Conservation (phyloP, 2,888 invertebrate species). For the Habroteleia sp. region DNA sequence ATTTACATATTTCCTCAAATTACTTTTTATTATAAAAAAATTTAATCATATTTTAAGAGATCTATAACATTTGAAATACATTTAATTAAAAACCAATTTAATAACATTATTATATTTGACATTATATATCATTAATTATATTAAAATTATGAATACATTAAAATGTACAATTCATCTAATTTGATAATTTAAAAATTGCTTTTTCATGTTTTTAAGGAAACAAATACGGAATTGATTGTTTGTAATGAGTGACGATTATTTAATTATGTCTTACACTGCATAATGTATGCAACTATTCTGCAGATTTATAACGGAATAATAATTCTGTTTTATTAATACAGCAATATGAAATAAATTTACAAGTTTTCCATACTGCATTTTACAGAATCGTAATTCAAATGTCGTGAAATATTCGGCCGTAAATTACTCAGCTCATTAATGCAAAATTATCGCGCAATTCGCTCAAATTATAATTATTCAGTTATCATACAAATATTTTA, state of each 20-base stretch:
- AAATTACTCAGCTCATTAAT: conserved; percentile 19
- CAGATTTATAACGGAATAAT: conserved; percentile 5
- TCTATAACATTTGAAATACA: too few species aligned
- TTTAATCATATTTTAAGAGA: too few species aligned
- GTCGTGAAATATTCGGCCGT: conserved; percentile 1
- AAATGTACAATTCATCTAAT: too few species aligned
- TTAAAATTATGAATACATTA: too few species aligned
- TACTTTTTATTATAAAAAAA: too few species aligned
- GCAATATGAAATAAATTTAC: neutral
- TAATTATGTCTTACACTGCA: neutral
- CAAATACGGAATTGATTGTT: too few species aligned
- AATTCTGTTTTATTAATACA: conserved; percentile 2
- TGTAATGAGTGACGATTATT: neutral
- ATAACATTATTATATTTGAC: too few species aligned
- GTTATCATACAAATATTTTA: conserved; percentile 17
- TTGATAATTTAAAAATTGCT: too few species aligned
- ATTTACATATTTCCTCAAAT: too few species aligned
- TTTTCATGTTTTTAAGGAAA: too few species aligned
- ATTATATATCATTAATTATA: too few species aligned
- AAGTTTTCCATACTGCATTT: conserved; percentile 4
- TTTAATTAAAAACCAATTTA: too few species aligned
- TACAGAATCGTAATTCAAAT: conserved; percentile 7
- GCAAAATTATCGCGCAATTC: conserved; percentile 18
- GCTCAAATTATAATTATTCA: conserved; percentile 5
- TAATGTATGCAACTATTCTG: neutral